phyloP scores from a whole-genome alignment of 2,888 invertebrate species.

The Cantharis flavilabris region DNA sequence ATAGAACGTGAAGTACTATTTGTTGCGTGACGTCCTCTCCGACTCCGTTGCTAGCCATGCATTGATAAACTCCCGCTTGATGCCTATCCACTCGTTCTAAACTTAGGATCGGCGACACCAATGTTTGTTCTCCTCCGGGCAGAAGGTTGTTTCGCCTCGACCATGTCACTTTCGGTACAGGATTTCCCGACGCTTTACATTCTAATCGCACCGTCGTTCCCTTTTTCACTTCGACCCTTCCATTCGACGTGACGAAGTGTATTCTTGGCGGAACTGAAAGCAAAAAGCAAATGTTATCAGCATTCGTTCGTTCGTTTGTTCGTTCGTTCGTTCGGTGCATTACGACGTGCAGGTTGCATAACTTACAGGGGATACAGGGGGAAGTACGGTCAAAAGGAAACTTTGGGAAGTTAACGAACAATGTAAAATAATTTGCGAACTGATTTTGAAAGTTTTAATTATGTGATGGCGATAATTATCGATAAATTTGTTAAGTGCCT shows the following conservation, averaged over 20 bases:
- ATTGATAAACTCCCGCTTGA: conserved; percentile 67
- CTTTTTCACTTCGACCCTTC: conserved; percentile 66
- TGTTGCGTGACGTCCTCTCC: conserved; percentile 65
- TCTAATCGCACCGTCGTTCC: conserved; percentile 58
- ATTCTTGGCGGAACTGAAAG: conserved; percentile 67
- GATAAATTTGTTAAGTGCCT: conserved; percentile 2
- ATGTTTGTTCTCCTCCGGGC: conserved; percentile 65
- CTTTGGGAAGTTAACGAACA: neutral
- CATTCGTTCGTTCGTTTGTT: neutral
- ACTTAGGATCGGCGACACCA: conserved; percentile 62
- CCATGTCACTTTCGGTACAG: conserved; percentile 60
- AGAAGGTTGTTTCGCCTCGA: conserved; percentile 60
- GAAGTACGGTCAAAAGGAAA: neutral
- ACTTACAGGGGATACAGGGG: neutral
- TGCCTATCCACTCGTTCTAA: conserved; percentile 67
- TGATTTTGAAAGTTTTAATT: neutral
- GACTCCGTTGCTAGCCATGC: conserved; percentile 67
- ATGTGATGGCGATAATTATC: neutral
- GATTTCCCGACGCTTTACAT: conserved; percentile 60
- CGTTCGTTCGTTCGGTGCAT: neutral
- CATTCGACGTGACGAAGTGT: conserved; percentile 65
- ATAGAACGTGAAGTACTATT: conserved; percentile 66
- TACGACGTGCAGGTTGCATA: neutral
- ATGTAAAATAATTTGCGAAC: neutral
- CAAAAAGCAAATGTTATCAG: conserved; percentile 10